Evolutionary conservation across 2,888 invertebrate species (phyloP), one percentile per base, ranked within the genome.

Genomic region (Ephialtes manifestator): DNA sequence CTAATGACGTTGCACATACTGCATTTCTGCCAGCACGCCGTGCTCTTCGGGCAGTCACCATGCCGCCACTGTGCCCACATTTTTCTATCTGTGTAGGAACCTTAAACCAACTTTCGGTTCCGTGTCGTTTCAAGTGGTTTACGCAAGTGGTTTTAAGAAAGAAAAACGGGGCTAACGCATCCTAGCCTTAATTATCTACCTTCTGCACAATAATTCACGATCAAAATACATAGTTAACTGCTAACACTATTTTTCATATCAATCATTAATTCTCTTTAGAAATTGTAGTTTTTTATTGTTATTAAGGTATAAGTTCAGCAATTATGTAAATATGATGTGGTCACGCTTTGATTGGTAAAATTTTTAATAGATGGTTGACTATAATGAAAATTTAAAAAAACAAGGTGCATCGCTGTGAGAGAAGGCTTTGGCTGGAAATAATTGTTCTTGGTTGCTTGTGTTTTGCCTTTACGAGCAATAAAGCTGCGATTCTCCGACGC

Each of bases 381-480:
- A 24, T 28, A 2, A 31, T 31, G 3, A 63, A n/a, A 7, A 63
- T 31, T 18, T n/a, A n/a, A 8, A 35, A 63, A 63, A 0, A 0
- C 13, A 13, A 63, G 15, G 10, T n/a, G n/a, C 2, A n/a, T 31
- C 60, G 8, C 35, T 31, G 60, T n/a, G 60, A 63, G 35, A 35
- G 35, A 35, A n/a, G 60, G n/a, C 35, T 63, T 63, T 35, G 31
- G 35, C 60, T 18, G 35, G 60, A 63, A 63, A 63, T 35, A 7
- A n/a, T 63, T 7, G 28, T 31, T 2, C n/a, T 63, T 8, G 35
- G n/a, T n/a, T 10, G n/a, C 8, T 15, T 15, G 28, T 28, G 24
- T 20, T 11, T 46, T 28, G 15, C 28, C 60, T 74, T 74, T 60
- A 74, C 72, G 72, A 74, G 72, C 72, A 46, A 74, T 74, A 74